Conservation (phyloP, 2,888 invertebrate species). For the Dicycla oo region DNA sequence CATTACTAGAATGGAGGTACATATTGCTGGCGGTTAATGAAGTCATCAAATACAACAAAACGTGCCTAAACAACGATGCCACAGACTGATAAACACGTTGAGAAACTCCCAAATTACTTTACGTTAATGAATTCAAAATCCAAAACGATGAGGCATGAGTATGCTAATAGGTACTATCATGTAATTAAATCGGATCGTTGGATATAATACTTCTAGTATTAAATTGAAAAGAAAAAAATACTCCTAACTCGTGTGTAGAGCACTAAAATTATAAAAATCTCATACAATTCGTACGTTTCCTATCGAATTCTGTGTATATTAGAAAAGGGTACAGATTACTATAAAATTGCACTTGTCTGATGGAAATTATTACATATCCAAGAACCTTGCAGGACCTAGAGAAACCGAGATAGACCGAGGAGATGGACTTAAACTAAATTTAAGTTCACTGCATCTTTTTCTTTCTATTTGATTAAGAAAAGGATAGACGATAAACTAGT, state of each 20-base stretch:
- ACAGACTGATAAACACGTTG: slow-evolving; percentile 38
- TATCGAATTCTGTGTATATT: neutral
- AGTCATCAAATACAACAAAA: slow-evolving; percentile 52
- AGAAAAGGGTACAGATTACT: neutral
- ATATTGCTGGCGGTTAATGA: slow-evolving; percentile 49
- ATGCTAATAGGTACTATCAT: slow-evolving; percentile 2
- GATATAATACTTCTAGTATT: neutral
- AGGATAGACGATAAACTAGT: no score
- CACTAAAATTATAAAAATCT: neutral
- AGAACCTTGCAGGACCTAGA: no score
- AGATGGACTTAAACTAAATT: no score
- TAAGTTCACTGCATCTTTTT: no score
- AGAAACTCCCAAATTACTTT: slow-evolving; percentile 38
- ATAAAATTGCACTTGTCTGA: neutral
- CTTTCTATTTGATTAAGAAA: no score
- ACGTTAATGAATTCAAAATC: slow-evolving; percentile 44
- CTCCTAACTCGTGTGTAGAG: neutral
- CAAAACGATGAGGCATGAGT: slow-evolving; percentile 12
- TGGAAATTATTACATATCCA: neutral
- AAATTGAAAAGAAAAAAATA: neutral
- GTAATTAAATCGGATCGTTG: slow-evolving; percentile 13
- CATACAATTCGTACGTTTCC: neutral
- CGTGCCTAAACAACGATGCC: slow-evolving; percentile 44
- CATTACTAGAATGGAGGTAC: slow-evolving; percentile 35
- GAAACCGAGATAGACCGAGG: no score